A percentile compares a stretch with the other conserved stretches of the same genome.
phyloP scores from a whole-genome alignment of 2,888 invertebrate species.

The Hypomecis punctinalis region DNA sequence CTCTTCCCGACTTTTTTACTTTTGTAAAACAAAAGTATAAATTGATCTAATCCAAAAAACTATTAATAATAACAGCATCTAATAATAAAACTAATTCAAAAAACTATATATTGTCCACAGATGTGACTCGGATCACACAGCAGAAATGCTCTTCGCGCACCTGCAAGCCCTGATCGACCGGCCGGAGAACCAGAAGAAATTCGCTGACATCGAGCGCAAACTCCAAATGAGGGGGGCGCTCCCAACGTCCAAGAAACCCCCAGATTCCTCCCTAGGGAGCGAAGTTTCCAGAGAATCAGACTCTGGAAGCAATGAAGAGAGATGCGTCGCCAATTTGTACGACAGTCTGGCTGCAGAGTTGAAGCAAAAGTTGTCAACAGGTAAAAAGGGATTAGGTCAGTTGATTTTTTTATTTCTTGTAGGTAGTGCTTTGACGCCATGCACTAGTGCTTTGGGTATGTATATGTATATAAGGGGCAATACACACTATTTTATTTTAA shows the following conservation, averaged over 20 bases:
- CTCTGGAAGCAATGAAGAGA: conserved; percentile 89
- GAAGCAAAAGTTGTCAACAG: conserved; percentile 86
- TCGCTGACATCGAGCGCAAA: conserved; percentile 90
- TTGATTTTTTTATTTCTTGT: conserved; percentile 59
- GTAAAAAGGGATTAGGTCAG: conserved; percentile 83
- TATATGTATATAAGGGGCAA: conserved; percentile 40
- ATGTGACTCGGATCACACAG: conserved; percentile 97
- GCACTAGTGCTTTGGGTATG: conserved; percentile 48
- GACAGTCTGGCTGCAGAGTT: conserved; percentile 97
- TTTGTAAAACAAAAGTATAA: neutral
- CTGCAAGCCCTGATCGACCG: conserved; percentile 92
- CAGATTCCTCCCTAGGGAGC: conserved; percentile 91
- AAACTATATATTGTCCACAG: conserved; percentile 61
- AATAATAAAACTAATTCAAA: too few species aligned
- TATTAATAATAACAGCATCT: too few species aligned
- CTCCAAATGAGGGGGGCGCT: conserved; percentile 84
- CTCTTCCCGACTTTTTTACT: too few species aligned
- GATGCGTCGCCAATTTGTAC: conserved; percentile 91
- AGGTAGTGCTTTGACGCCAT: conserved; percentile 52
- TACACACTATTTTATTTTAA: conserved; percentile 2
- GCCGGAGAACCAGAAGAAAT: conserved; percentile 94
- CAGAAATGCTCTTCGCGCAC: conserved; percentile 93
- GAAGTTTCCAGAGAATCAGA: conserved; percentile 90
- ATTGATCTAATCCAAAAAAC: neutral
- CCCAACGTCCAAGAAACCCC: conserved; percentile 86